phyloP scores from a whole-genome alignment of 2,888 invertebrate species.

The Tribolium freemani region DNA sequence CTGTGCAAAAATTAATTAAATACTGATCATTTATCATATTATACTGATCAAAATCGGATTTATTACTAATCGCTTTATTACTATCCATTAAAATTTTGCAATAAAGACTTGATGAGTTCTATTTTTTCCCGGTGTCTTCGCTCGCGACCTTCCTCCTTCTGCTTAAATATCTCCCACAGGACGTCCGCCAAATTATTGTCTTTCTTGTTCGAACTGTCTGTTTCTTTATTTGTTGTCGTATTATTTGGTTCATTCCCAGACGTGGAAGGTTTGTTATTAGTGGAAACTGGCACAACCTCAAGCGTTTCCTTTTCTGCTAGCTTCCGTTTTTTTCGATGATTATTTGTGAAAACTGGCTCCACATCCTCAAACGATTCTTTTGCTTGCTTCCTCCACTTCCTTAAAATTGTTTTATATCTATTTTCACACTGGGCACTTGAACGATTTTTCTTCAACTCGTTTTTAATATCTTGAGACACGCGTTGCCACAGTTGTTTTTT shows the following conservation, averaged over 20 bases:
- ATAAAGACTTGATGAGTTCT: neutral
- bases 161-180: conserved; percentile 9
- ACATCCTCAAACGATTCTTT: neutral
- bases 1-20: too few species aligned
- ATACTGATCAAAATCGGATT: too few species aligned
- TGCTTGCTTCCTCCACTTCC: conserved; percentile 9
- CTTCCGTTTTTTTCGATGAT: too few species aligned
- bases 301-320: neutral
- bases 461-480: conserved; percentile 16
- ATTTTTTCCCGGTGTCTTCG: conserved; percentile 14
- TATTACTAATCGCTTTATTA: too few species aligned
- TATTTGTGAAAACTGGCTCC: neutral
- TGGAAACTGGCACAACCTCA: neutral
- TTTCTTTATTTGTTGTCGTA: too few species aligned
- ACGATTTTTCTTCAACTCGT: neutral
- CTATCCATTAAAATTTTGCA: neutral
- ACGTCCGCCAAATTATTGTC: neutral
- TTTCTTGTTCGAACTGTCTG: neutral
- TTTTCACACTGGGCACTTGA: conserved; percentile 29
- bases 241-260: neutral
- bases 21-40: too few species aligned
- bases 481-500: conserved; percentile 12
- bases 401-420: conserved; percentile 36
- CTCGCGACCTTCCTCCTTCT: conserved; percentile 8
- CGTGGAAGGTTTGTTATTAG: neutral